phyloP scores from a whole-genome alignment of 2,113 vertebrate genomes.

The Acanthochromis polyacanthus region DNA sequence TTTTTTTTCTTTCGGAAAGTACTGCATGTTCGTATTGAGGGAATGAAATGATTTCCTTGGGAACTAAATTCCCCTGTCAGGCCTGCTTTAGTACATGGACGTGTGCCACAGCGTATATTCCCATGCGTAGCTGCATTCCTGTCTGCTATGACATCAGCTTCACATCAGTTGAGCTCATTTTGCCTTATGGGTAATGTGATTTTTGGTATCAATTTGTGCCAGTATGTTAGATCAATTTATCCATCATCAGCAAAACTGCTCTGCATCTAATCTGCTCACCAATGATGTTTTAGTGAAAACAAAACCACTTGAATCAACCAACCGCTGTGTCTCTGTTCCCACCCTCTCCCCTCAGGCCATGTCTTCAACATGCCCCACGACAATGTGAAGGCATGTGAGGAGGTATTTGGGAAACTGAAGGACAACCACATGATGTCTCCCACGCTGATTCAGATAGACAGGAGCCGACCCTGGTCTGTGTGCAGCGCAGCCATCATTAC shows the following conservation, averaged over 20 bases:
- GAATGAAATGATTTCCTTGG: conserved; percentile 52
- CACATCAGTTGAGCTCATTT: conserved; percentile 12
- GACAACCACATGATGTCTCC: conserved; percentile 99
- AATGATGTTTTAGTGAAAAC: conserved; percentile 6
- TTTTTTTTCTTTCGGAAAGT: conserved; percentile 29
- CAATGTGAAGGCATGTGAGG: conserved; percentile 96
- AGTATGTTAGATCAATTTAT: neutral
- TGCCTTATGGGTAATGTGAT: neutral
- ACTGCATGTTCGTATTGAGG: conserved; percentile 37
- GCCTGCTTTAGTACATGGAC: conserved; percentile 48
- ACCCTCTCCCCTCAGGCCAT: conserved; percentile 85
- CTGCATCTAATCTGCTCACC: neutral
- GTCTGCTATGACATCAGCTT: conserved; percentile 56
- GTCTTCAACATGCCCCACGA: conserved; percentile 99
- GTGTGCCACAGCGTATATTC: conserved; percentile 43
- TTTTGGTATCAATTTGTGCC: conserved; percentile 4
- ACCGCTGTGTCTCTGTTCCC: conserved; percentile 19
- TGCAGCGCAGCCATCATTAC: conserved; percentile 97
- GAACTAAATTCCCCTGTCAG: conserved; percentile 58
- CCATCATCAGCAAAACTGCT: neutral
- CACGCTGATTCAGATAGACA: conserved; percentile 96
- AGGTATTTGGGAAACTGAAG: conserved; percentile 92
- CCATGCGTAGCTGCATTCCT: conserved; percentile 58
- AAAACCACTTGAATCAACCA: neutral
- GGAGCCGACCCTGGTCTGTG: conserved; percentile 94